Evolutionary conservation across 1,140 invertebrate genomes (phyloP).

Genomic region (Muscidifurax raptorellus): DNA sequence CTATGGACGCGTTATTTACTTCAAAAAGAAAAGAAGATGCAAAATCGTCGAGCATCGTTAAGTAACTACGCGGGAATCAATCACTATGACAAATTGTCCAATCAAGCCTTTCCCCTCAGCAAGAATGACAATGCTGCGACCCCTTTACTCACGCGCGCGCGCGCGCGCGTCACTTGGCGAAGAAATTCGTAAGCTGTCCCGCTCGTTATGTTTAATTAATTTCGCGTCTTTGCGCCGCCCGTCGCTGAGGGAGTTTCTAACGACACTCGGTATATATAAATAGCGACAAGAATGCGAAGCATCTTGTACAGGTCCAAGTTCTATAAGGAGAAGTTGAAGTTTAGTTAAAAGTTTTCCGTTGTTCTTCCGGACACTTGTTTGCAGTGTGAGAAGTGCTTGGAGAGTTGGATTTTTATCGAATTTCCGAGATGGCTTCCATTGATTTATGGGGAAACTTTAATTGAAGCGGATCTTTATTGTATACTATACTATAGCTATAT

Average conservation of each 20-base stretch:
- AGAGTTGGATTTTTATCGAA: not conserved
- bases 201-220: constrained; percentile 34
- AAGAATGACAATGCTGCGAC: not conserved
- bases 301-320: not conserved
- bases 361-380: not conserved
- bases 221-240: not conserved
- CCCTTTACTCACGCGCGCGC: not conserved
- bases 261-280: not conserved
- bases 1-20: too few species aligned
- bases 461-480: not conserved
- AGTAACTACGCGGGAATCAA: not conserved
- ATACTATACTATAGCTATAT: not conserved
- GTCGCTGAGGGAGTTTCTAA: not conserved
- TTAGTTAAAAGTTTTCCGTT: not conserved
- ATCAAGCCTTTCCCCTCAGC: not conserved
- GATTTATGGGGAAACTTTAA: not conserved
- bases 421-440: not conserved
- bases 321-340: not conserved
- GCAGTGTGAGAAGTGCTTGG: not conserved
- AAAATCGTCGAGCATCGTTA: not conserved
- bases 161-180: not conserved
- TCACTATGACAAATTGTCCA: not conserved
- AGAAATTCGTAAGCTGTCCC: constrained; percentile 8
- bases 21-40: not conserved
- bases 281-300: not conserved